Evolutionary conservation across 2,888 invertebrate genomes (phyloP), one percentile per base, ranked within the genome.

Genomic region (Ectobius pallidus): DNA sequence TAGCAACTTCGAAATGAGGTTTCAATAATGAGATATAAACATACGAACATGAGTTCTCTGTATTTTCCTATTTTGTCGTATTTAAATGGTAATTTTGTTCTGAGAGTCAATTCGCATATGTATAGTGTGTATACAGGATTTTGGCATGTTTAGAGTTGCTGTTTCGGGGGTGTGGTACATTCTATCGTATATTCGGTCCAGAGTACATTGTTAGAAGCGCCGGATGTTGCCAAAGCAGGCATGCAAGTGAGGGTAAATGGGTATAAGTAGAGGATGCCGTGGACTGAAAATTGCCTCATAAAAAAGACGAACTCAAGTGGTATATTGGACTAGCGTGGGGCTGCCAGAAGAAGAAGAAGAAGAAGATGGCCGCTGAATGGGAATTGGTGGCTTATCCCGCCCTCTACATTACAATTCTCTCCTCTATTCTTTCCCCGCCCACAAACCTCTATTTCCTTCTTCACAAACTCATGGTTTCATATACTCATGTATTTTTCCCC

Each of bases 201-300:
- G 46, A 18, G 46, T 18, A 18, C 18, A 46, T 46, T n/a, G 25
- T 25, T 52, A 52, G 25, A 16, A 20, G 14, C 22, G 32, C 58
- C 30, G 58, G 58, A 58, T 58, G 58, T 58, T 58, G 58, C 58
- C 16, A 58, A 58, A 16, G 30, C 32, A 3, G 32, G 30, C 32
- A 30, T 30, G 58, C 30, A 34, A 32, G 52, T 22, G 2, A 3
- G 52, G 52, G 52, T 4, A 52, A 52, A 25, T 52, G 52, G 52
- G 22, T 22, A 25, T 11, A 52, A 52, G 58, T 58, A 16, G 58
- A 58, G 58, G 32, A n/a, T n/a, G 22, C 14, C 58, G 30, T 30
- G 30, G 58, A 58, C 58, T 58, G 58, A 58, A 58, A 58, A 58
- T 58, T 58, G 58, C 58, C 32, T 55, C 58, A 32, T 58, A 58